Evolutionary conservation across 1,140 invertebrate species (phyloP), one percentile per base, ranked within the genome.

Genomic region (Eubasilissa regina): DNA sequence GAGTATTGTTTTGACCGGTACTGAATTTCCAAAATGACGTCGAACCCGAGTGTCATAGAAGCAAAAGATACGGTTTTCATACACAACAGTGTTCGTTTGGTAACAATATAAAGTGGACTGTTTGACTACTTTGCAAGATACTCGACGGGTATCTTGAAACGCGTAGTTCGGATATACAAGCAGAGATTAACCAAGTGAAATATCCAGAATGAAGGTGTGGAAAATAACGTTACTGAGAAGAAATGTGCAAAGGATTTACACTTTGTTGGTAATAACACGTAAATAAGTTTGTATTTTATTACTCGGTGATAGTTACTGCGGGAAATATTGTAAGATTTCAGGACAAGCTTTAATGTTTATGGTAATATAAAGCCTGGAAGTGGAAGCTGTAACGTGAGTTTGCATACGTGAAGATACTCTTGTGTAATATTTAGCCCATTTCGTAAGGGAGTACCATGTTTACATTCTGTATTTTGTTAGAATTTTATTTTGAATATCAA

Each of bases 371-470:
- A 17, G 35, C 64, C 64, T 19, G 44, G 25, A 35, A 35, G 1
- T 35, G 25, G 25, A 35, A 35, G 25, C 25, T 35, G 25, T 35
- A 45, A 68, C 64, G 64, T 68, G 64, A 45, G 64, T 68, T 19
- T 45, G 43, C 62, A 66, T 44, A 68, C 64, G 7, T 47, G 15
- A 68, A 13, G 44, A 15, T 45, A 17, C n/a, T 9, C 13, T 44
- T 19, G 13, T 19, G n/a, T 68, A 47, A 68, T 47, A 45, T 47
- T 68, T 47, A 47, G 44, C 64, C 44, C 21, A n/a, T 68, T 68
- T 68, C 44, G 45, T n/a, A 68, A 48, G 64, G 64, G 11, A 68
- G 25, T 45, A 68, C 19, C 64, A 10, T 68, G 64, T 68, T 68
- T 45, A 68, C n/a, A 64, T 25, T 35, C 25, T 3, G 25, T 3